Base-by-base conservation (phyloP, 2,888 invertebrate genomes). In the Plemyria rubiginata region DNA sequence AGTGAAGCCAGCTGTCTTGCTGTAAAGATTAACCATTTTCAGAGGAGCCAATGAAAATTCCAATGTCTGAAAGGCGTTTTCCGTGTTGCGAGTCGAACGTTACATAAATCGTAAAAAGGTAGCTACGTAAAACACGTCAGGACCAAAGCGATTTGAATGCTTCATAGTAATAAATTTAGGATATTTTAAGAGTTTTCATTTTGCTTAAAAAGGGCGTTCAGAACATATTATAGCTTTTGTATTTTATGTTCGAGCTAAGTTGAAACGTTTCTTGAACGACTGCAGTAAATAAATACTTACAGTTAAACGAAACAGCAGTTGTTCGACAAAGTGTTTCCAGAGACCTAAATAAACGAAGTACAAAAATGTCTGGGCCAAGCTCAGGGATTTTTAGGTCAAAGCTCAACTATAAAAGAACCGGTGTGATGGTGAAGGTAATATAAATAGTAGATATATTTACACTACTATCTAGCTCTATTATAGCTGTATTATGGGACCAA, bases 1-100 rank as follows among this genome's bases (percentile, higher is more conserved):
- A 88, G 86, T 83, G 76, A 79, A 83, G 78, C 81, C 88, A 89
- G 91, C 88, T 89, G 90, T 84, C 85, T 79, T 60, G 77, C 72
- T 81, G 79, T 85, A 80, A 86, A 86, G 78, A 84, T 86, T 82
- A 79, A 75, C 79, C 78, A 81, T 82, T 84, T 87, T 82, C 81
- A 75, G 72, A 79, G 82, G 48, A 80, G 77, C 83, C 77, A 82
- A 84, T 86, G 81, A 80, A 82, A 84, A 86, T 87, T 82, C 85
- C 81, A 54, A 75, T 76, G 82, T 79, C 78, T 78, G 57, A 65
- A 67, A 70, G 68, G 60, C 76, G 71, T 76, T 76, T 72, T 72
- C 68, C 69, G 60, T 65, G 67, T 65, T 62, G 60, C 22, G 55
- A 49, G 36, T 45, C 40, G 50, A 36, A 66, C 40, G 51, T 60